Evolutionary conservation across 2,888 invertebrate genomes (phyloP), one percentile per base, ranked within the genome.

Genomic region (Thumatha senex): DNA sequence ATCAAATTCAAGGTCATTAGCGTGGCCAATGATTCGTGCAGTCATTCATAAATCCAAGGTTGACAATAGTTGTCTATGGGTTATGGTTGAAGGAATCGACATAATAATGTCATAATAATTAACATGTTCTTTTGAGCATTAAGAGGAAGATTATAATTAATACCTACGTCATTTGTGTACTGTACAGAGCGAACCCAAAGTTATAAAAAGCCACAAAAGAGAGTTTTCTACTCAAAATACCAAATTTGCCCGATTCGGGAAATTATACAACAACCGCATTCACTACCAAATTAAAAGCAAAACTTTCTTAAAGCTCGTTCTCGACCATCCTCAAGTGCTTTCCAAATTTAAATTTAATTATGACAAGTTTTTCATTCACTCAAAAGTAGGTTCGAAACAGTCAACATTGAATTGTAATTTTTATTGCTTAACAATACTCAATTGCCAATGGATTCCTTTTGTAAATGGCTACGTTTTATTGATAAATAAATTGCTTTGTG

Each of bases 301-400:
- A 39, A 39, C 39, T 7, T 40, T 40, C 12, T 24, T 40, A 7
- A 12, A n/a, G 18, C n/a, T 3, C n/a, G 7, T 33, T 15, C 33
- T 9, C 18, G n/a, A 18, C 18, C 18, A 24, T 24, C 18, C 18
- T 24, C 18, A 24, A 24, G 18, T 24, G 5, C 18, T 24, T 24
- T 24, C 18, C 18, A 24, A 24, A 24, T 24, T 54, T 45, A 59
- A 51, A 63, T 54, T 45, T 56, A 51, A 63, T 49, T 46, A 48
- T 48, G 60, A 38, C 54, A 39, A 13, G 51, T 56, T 62, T 62
- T 62, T 59, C 41, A 18, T 31, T 15, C n/a, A 35, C 12, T 10
- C 11, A 14, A 40, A 31, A 49, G 53, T 29, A 49, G 59, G 43
- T 46, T 15, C 45, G 46, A 43, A 30, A 49, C 41, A 40, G 15